phyloP scores from a whole-genome alignment of 1,140 invertebrate species.

The Pseudachorutes palmiensis region DNA sequence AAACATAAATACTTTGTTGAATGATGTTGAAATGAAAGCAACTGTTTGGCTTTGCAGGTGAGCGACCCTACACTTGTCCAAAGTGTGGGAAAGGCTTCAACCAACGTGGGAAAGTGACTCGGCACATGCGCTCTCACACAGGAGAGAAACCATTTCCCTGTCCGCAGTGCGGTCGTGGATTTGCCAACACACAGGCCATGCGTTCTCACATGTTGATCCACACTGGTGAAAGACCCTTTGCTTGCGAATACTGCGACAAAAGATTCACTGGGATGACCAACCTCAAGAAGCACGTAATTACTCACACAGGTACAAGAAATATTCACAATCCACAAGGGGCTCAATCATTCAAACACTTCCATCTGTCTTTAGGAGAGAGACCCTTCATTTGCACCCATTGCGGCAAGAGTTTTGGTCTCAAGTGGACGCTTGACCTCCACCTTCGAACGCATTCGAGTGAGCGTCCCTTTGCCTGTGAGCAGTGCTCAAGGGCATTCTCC shows the following conservation, averaged over 20 bases:
- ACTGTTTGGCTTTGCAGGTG: conserved; percentile 42
- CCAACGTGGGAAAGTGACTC: conserved; percentile 43
- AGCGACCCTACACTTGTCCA: conserved; percentile 49
- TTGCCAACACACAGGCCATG: conserved; percentile 37
- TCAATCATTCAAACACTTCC: conserved; percentile 3
- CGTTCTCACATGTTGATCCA: conserved; percentile 35
- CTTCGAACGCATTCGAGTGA: conserved; percentile 41
- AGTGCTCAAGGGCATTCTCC: conserved; percentile 49
- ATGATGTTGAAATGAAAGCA: background rate
- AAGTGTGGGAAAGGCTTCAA: conserved; percentile 48
- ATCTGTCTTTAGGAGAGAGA: conserved; percentile 46
- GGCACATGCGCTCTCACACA: conserved; percentile 39
- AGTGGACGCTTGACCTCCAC: conserved; percentile 43
- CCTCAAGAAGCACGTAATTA: conserved; percentile 42
- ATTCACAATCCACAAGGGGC: background rate
- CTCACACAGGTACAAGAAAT: conserved; percentile 39
- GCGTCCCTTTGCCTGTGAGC: conserved; percentile 46
- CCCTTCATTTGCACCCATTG: conserved; percentile 49
- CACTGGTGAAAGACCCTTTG: conserved; percentile 41
- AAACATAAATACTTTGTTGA: background rate
- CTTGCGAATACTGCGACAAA: conserved; percentile 42
- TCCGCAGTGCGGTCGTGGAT: conserved; percentile 33
- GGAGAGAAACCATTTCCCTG: conserved; percentile 39
- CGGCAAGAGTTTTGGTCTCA: conserved; percentile 49
- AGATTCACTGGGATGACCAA: conserved; percentile 44